Conservation (phyloP, 2,113 vertebrate species). For the Dascyllus trimaculatus region DNA sequence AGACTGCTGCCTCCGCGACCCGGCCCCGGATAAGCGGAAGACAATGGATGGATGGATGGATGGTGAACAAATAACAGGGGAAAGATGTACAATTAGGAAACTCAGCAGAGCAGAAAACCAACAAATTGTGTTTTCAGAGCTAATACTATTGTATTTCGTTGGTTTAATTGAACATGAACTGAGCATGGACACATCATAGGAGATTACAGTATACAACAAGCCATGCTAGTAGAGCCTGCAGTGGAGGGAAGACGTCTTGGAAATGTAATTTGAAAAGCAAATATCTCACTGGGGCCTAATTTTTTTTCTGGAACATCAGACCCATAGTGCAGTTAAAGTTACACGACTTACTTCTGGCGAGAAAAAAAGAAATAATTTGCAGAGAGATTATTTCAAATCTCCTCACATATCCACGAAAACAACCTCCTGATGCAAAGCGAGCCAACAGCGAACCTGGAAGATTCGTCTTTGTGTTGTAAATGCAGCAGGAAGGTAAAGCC, state of each 20-base stretch:
- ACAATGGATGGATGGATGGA: too few species aligned
- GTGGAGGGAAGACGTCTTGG: background rate
- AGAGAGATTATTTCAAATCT: conserved; percentile 62
- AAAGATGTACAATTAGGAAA: conserved; percentile 76
- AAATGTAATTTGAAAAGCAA: conserved; percentile 39
- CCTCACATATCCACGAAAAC: conserved; percentile 56
- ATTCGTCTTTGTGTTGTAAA: conserved; percentile 59
- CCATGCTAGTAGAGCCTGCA: background rate
- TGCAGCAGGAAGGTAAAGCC: conserved; percentile 42
- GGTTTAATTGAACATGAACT: conserved; percentile 75
- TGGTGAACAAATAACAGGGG: conserved; percentile 65
- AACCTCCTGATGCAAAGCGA: conserved; percentile 44
- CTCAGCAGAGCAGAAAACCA: conserved; percentile 62
- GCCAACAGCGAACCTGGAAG: conserved; percentile 23
- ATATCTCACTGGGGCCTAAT: background rate
- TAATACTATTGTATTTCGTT: conserved; percentile 61
- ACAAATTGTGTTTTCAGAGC: conserved; percentile 74
- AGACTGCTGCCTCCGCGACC: too few species aligned
- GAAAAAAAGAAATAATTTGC: conserved; percentile 41
- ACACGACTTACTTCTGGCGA: conserved; percentile 36
- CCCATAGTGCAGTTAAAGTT: conserved; percentile 29
- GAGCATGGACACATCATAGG: conserved; percentile 44
- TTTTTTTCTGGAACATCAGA: conserved; percentile 15
- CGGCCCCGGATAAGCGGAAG: too few species aligned
- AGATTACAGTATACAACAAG: conserved; percentile 41